Percentiles rank a stretch among this genome's conserved stretches.
phyloP scores from a whole-genome alignment of 1,140 invertebrate species.

The Matsumurasca onukii region DNA sequence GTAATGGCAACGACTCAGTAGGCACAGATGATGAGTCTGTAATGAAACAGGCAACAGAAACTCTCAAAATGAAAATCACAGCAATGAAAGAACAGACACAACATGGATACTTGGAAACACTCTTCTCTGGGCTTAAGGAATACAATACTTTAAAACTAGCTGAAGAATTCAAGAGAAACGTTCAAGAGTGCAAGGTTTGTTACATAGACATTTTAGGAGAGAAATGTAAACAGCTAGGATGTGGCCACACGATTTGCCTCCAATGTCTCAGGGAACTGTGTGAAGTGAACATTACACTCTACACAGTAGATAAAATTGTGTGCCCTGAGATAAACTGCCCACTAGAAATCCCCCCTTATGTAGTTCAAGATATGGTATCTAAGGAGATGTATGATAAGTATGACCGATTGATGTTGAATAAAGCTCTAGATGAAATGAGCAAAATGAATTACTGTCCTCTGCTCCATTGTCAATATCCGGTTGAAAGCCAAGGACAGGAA shows the following conservation, averaged over 20 bases:
- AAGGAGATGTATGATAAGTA: slow-evolving; percentile 54
- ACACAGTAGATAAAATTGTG: slow-evolving; percentile 51
- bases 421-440: slow-evolving; percentile 54
- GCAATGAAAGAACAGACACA: background rate
- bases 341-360: slow-evolving; percentile 49
- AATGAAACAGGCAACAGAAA: background rate
- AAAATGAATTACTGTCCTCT: slow-evolving; percentile 58
- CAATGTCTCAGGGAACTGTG: slow-evolving; percentile 56
- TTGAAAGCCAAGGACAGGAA: slow-evolving; percentile 48
- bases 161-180: slow-evolving; percentile 20
- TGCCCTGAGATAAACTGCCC: slow-evolving; percentile 57
- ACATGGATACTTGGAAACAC: background rate
- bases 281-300: slow-evolving; percentile 54
- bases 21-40: background rate
- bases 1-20: background rate
- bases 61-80: background rate
- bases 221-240: slow-evolving; percentile 52
- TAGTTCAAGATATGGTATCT: slow-evolving; percentile 53
- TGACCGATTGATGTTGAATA: slow-evolving; percentile 54
- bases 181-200: slow-evolving; percentile 29
- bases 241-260: slow-evolving; percentile 57
- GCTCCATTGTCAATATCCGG: slow-evolving; percentile 53
- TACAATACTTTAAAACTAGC: slow-evolving; percentile 25
- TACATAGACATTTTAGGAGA: slow-evolving; percentile 50
- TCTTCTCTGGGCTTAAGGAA: background rate